phyloP scores from a whole-genome alignment of 23 tunicate species.

The Styela clava region DNA sequence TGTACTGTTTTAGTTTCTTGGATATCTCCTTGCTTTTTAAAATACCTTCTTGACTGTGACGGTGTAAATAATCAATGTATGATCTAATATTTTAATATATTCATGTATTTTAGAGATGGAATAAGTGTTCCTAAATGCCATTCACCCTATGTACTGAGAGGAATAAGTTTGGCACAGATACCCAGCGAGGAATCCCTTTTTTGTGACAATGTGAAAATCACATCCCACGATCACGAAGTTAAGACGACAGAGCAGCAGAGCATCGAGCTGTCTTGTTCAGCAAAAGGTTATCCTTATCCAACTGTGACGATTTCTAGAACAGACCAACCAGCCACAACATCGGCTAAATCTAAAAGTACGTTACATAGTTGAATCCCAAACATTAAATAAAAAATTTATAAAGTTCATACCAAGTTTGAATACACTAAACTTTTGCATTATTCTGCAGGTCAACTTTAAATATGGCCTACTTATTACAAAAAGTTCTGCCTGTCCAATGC shows the following conservation, averaged over 20 bases:
- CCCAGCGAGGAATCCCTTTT: not conserved
- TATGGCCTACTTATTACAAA: too few species aligned
- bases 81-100: too few species aligned
- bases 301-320: not conserved
- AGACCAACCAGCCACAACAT: not conserved
- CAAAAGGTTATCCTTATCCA: not conserved
- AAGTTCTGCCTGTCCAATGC: too few species aligned
- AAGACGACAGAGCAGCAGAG: not conserved
- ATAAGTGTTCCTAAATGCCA: slow-evolving; percentile 12
- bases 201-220: not conserved
- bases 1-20: too few species aligned
- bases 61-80: too few species aligned
- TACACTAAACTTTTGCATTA: too few species aligned
- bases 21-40: too few species aligned
- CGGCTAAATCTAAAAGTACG: not conserved
- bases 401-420: too few species aligned
- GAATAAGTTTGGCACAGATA: not conserved
- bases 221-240: not conserved
- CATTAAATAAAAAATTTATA: too few species aligned
- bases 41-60: too few species aligned
- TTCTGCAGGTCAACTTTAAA: too few species aligned
- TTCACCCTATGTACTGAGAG: not conserved
- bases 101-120: not conserved
- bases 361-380: too few species aligned
- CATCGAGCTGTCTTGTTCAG: not conserved